phyloP scores from a whole-genome alignment of 2,113 vertebrate genomes.

The Montifringilla adamsi region DNA sequence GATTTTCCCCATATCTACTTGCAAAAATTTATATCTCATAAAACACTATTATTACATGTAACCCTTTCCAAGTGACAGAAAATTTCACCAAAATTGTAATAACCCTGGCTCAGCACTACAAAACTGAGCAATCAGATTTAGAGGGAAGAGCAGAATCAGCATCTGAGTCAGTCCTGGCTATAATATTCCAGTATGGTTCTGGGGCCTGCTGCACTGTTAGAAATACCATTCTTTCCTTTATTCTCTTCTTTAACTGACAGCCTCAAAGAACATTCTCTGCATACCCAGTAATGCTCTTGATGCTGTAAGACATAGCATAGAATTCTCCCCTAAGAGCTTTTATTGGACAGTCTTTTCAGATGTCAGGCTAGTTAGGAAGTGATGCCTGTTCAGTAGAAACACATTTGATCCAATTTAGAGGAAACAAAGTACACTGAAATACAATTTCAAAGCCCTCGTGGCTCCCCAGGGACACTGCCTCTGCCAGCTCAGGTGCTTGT shows the following conservation, averaged over 20 bases:
- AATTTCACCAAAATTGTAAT: neutral
- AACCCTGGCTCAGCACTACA: neutral
- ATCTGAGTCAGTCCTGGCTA: neutral
- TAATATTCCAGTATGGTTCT: neutral
- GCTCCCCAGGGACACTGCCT: neutral
- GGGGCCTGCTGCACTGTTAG: neutral
- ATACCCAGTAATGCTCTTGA: neutral
- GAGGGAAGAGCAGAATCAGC: neutral
- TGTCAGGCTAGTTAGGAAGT: neutral
- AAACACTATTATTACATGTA: neutral
- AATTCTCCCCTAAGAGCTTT: neutral
- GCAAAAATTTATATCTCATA: neutral
- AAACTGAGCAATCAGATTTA: neutral
- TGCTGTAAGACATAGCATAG: neutral
- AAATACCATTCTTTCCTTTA: neutral
- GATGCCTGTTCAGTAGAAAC: neutral
- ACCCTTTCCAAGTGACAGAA: neutral
- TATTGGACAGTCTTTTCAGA: neutral
- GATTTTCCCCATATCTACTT: neutral
- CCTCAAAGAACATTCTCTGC: neutral
- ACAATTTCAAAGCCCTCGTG: neutral
- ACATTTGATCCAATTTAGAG: conserved; percentile 14
- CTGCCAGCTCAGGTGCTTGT: neutral
- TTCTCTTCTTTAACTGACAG: neutral
- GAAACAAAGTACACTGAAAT: neutral